phyloP scores from a whole-genome alignment of 2,797 vertebrate species.

The Coluber constrictor region DNA sequence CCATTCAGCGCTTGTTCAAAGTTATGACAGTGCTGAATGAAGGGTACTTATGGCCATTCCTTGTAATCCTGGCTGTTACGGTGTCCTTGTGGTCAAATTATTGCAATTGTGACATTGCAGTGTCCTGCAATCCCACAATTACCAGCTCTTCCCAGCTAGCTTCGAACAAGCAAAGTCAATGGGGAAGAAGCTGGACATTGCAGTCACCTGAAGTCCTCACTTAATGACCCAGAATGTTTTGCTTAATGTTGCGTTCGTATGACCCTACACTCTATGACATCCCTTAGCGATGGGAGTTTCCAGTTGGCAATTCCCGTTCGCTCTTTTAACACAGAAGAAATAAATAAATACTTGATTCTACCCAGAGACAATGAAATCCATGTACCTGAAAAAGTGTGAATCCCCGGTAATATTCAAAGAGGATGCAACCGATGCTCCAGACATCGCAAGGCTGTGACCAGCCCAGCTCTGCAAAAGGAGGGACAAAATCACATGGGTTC shows the following conservation, averaged over 20 bases:
- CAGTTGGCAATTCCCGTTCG: background rate
- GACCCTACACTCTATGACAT: background rate
- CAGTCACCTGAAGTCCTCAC: background rate
- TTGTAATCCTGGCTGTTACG: background rate
- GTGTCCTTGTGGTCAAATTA: background rate
- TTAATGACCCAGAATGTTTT: background rate
- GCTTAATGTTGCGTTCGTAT: background rate
- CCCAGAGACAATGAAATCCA: fast-evolving
- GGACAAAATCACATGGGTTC: background rate
- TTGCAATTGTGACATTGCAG: background rate
- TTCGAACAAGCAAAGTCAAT: background rate
- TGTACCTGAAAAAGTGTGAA: constrained; percentile 78
- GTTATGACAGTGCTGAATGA: background rate
- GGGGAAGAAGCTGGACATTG: background rate
- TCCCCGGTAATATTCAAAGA: constrained; percentile 78
- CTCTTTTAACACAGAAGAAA: background rate
- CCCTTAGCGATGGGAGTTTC: background rate
- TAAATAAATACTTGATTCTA: background rate
- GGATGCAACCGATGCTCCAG: constrained; percentile 79
- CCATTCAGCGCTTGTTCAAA: background rate
- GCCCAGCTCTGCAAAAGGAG: constrained; percentile 71
- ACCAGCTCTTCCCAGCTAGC: background rate
- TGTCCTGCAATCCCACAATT: background rate
- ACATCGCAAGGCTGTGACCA: constrained; percentile 80
- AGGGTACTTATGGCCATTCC: background rate